phyloP scores from a whole-genome alignment of 2,113 vertebrate species.

The Penelope pileata region DNA sequence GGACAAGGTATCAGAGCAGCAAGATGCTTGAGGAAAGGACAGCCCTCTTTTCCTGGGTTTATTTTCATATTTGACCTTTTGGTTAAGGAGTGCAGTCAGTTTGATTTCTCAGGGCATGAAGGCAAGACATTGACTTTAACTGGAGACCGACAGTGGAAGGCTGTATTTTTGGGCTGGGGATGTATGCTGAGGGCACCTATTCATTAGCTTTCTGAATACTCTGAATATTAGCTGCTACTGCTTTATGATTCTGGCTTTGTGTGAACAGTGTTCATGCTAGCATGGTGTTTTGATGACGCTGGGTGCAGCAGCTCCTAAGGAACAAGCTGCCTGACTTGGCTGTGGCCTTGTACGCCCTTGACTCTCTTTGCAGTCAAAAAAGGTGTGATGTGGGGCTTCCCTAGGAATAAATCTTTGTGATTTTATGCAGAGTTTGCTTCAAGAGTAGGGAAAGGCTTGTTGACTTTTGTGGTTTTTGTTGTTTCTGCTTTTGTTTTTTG shows the following conservation, averaged over 20 bases:
- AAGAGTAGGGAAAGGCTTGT: neutral
- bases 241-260: neutral
- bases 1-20: neutral
- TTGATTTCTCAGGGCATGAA: neutral
- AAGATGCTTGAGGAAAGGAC: neutral
- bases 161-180: neutral
- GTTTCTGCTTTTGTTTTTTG: neutral
- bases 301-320: neutral
- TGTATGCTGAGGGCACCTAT: conserved; percentile 3
- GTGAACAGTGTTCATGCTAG: neutral
- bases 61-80: conserved; percentile 51
- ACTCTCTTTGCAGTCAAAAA: neutral
- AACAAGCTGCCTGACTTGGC: neutral
- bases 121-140: neutral
- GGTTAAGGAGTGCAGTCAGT: neutral
- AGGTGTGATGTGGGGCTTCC: conserved; percentile 34
- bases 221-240: neutral
- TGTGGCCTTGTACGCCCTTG: conserved; percentile 30
- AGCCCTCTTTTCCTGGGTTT: conserved; percentile 1
- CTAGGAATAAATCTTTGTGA: neutral
- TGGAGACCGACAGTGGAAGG: neutral
- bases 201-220: conserved; percentile 9
- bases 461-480: neutral
- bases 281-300: neutral
- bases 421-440: conserved; percentile 31